Evolutionary conservation across 2,797 vertebrate species (phyloP), one percentile per base, ranked within the genome.

Genomic region (Catostomus latipinnis): DNA sequence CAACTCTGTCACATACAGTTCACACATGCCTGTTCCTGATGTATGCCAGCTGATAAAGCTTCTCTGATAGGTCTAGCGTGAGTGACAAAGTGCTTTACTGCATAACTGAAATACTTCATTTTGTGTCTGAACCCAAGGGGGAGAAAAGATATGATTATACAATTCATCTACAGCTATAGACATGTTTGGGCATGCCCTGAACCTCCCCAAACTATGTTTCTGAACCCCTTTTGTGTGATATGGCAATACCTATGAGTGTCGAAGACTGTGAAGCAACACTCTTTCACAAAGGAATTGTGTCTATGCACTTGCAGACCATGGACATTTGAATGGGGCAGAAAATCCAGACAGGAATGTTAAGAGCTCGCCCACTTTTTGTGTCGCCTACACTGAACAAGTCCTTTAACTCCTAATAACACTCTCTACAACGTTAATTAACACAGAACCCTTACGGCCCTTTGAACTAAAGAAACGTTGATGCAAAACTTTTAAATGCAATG

Each of bases 101-200:
- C 93, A 93, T 93, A 92, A 87, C 89, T 92, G 86, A 85, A 91
- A 94, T 94, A 89, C 84, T 86, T 93, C 83, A 81, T 54, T 89
- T 83, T 83, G 81, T 80, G 60, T 84, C 57, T 74, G 46, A 43
- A 52, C 45, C 45, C 77, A 66, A 73, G 83, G 83, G 83, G 82
- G 78, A 81, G 71, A 75, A 12, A 65, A 86, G 83, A 83, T 83
- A 86, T 34, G 71, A 85, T 86, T 88, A 76, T 76, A 56, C 86
- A 85, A 84, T 83, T 62, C 65, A 52, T 60, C 76, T 71, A 80
- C 76, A 85, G 79, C 84, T 53, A 34, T 46, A 62, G 87, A 73
- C 91, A 89, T 80, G 92, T 89, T 12, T 5, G 78, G 88, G 60
- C 92, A 87, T 79, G 92, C 85, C 86, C 71, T 60, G 56, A 74